Conservation (phyloP, 1,140 invertebrate species). For the Drosophila pandora region DNA sequence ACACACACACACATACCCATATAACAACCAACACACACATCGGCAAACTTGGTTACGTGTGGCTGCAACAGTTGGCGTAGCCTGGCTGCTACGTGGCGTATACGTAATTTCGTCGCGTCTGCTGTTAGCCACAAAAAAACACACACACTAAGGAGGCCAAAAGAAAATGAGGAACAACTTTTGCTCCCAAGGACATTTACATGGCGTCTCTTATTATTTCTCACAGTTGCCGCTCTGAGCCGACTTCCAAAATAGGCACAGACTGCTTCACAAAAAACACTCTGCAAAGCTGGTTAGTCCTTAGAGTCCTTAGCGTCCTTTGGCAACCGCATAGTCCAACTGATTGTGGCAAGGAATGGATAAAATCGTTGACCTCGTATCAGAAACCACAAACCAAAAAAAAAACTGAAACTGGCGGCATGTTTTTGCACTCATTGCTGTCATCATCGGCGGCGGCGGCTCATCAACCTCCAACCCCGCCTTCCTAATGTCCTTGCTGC, state of each 20-base stretch:
- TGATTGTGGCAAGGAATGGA: slow-evolving; percentile 15
- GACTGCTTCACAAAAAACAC: slow-evolving; percentile 19
- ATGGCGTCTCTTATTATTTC: slow-evolving; percentile 48
- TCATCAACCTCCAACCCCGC: slow-evolving; percentile 17
- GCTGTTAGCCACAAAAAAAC: slow-evolving; percentile 52
- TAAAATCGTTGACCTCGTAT: slow-evolving; percentile 51
- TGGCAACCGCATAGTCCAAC: slow-evolving; percentile 21
- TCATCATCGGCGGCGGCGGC: slow-evolving; percentile 24
- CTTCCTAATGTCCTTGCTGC: slow-evolving; percentile 25
- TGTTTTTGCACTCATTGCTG: slow-evolving; percentile 20
- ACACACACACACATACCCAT: slow-evolving; percentile 15
- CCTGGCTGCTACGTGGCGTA: slow-evolving; percentile 55
- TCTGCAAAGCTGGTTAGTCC: not conserved
- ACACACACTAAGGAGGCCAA: slow-evolving; percentile 23
- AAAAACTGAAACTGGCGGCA: slow-evolving; percentile 21
- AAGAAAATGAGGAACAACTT: slow-evolving; percentile 50
- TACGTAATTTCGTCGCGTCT: slow-evolving; percentile 64
- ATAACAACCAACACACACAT: slow-evolving; percentile 6
- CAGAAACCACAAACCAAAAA: slow-evolving; percentile 12
- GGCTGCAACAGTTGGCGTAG: slow-evolving; percentile 63
- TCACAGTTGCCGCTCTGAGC: slow-evolving; percentile 36
- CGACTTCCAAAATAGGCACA: slow-evolving; percentile 44
- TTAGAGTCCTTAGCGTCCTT: not conserved
- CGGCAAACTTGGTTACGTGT: slow-evolving; percentile 17
- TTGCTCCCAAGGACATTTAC: slow-evolving; percentile 53